Evolutionary conservation across 1,140 invertebrate genomes (phyloP), one percentile per base, ranked within the genome.

Genomic region (Papilio xuthus): DNA sequence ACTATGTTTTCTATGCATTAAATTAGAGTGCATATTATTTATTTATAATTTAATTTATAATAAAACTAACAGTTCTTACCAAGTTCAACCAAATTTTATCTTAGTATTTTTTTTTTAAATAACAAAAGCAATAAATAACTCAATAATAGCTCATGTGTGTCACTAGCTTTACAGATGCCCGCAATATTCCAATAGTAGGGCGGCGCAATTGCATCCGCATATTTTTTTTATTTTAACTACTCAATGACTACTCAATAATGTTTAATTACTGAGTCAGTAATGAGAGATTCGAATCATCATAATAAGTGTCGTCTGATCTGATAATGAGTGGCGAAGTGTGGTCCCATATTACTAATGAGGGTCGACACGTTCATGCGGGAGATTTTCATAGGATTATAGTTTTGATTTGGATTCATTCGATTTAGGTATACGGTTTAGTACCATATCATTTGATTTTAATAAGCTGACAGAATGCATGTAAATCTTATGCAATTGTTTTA

Each of bases 271-370:
- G 42, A 41, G 37, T 15, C 72, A 50, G 74, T 76, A 76, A 76
- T 76, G 74, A 76, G 53, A 53, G 41, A 75, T 75, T 75, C 10
- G 74, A 18, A 76, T 76, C 72, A 74, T 77, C 77, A n/a, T 80
- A 78, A 74, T 70, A 77, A 78, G 69, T 74, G 72, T 60, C 56
- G 78, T 78, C 60, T 69, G 63, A 69, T 60, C 78, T 47, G 53
- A 41, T 76, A 80, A 76, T 80, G 85, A 82, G 81, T 82, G 82
- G 77, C 83, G 85, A 86, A 80, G 83, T 81, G 71, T 80, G 81
- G 79, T 76, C 80, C 82, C 83, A 86, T 79, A 86, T 90, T 84
- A 84, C 86, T 90, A 89, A 89, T 87, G 88, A 88, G 84, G 81
- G 26, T 60, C 23, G 78, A 77, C 76, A 80, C 81, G 81, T 85